Evolutionary conservation across 2,797 vertebrate species (phyloP), one percentile per base, ranked within the genome.

Genomic region (Sebastes ruberrimus): DNA sequence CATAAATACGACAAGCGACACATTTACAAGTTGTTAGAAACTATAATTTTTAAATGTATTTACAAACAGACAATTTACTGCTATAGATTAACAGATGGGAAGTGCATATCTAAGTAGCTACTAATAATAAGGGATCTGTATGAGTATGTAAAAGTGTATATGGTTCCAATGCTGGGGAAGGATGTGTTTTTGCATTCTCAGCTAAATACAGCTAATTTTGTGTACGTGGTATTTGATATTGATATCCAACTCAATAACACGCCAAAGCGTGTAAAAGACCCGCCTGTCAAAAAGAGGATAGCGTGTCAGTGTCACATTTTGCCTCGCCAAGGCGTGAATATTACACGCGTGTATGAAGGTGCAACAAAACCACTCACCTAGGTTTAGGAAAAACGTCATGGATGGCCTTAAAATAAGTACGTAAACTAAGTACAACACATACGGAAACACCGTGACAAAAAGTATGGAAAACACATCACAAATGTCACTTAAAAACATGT

Each of bases 231-330:
- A 20, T 11, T 10, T n/a, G 27, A 30, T 67, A 52, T 14, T 13
- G 25, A 59, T 42, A 42, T 42, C 6, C 38, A 42, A 42, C 14
- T 1, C 38, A 16, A 42, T 42, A 3, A 0, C 38, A 42, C 14
- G 38, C 14, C 38, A 42, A 42, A 42, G 38, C 1, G 14, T 42
- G 38, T 42, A 42, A 42, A 3, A 42, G 14, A 16, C 38, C 38
- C 2, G 14, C 1, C 38, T 42, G 38, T 42, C 38, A 0, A 42
- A 0, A 0, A 42, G 38, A 42, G 0, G 14, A 16, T 42, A 42
- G 13, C 0, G 13, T 2, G 13, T 38, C 13, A 38, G 35, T 38
- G 13, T 38, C 35, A 38, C 11, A 1, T 14, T 38, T 42, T 42
- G 5, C 35, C 35, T 38, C 2, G 4, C 0, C 38, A 1, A 42